Evolutionary conservation across 2,113 vertebrate genomes (phyloP).

Genomic region (Indri indri): DNA sequence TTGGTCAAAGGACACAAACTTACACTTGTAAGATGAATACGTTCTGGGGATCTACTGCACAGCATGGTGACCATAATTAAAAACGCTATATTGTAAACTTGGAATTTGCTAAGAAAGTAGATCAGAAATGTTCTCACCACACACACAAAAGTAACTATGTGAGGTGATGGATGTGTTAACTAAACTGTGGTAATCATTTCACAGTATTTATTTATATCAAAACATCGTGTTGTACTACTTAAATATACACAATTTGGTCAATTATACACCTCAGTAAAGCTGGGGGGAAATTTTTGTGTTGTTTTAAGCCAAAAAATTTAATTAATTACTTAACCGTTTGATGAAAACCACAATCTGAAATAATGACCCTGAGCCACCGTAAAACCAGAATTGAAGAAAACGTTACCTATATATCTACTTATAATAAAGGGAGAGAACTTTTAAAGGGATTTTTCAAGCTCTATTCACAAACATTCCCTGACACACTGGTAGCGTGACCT

Average conservation of each 20-base stretch:
- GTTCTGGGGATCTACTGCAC: not conserved
- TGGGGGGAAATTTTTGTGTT: not conserved
- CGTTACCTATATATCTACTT: not conserved
- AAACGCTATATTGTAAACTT: not conserved
- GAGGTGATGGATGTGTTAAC: not conserved
- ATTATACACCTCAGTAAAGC: not conserved
- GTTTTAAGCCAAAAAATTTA: not conserved
- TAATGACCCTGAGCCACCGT: not conserved
- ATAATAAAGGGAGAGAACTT: not conserved
- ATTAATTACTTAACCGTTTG: not conserved
- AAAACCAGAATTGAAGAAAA: not conserved
- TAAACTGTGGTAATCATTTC: not conserved
- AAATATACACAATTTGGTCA: not conserved
- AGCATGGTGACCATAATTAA: not conserved
- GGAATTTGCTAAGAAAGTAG: not conserved
- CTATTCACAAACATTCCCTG: not conserved
- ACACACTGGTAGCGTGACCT: not conserved
- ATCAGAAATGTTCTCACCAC: not conserved
- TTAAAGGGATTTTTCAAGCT: not conserved
- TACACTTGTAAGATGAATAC: not conserved
- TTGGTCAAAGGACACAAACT: not conserved
- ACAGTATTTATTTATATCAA: not conserved
- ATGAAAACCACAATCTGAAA: constrained; percentile 4
- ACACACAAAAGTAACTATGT: not conserved
- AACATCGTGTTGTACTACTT: not conserved